Percentiles rank a stretch among this genome's conserved stretches.
These are phyloP conservation scores for Gavia stellata DNA, from an alignment of 2,113 vertebrate genomes.

Conservation along the genomic window DNA sequence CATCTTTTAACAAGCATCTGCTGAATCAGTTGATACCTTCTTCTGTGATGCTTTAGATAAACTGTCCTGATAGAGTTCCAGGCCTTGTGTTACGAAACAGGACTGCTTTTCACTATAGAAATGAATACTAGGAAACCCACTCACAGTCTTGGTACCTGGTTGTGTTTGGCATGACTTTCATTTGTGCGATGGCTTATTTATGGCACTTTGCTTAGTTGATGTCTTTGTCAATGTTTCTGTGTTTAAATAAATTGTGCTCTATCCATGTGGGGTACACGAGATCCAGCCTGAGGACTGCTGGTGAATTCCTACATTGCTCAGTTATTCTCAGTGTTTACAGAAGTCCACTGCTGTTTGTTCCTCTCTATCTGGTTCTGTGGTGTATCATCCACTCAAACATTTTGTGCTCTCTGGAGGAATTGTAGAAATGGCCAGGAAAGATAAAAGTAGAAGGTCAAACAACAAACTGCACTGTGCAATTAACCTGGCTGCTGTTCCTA, in stretches of 20 bases:
- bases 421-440: not conserved
- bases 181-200: not conserved
- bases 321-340: not conserved
- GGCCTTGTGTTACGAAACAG: not conserved
- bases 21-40: not conserved
- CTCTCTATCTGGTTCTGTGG: not conserved
- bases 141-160: not conserved
- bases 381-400: not conserved
- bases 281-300: not conserved
- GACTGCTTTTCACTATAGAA: not conserved
- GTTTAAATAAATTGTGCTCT: not conserved
- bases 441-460: conserved; percentile 14
- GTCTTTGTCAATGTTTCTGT: not conserved
- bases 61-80: not conserved
- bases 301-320: not conserved
- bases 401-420: not conserved
- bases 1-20: not conserved
- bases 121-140: not conserved
- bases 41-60: not conserved
- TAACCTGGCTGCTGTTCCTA: conserved; percentile 7
- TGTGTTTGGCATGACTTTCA: not conserved
- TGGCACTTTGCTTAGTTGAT: not conserved
- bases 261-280: fast-evolving
- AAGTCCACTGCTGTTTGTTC: not conserved
- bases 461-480: not conserved